phyloP scores from a whole-genome alignment of 2,113 vertebrate genomes.

The Podocnemis expansa region DNA sequence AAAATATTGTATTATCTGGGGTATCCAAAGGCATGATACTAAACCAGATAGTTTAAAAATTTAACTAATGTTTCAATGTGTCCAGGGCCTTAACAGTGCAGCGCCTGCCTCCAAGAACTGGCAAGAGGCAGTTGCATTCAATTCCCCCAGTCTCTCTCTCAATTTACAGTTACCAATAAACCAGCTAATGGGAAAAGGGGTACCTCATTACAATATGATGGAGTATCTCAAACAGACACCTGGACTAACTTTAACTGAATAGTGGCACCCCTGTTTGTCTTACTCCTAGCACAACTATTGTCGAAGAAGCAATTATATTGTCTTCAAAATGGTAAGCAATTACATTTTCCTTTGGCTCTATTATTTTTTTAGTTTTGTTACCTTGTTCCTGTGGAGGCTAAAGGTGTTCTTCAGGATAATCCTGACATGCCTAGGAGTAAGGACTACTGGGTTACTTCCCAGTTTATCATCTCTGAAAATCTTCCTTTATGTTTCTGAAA shows the following conservation, averaged over 20 bases:
- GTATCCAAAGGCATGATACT: conserved; percentile 35
- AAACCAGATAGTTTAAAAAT: conserved; percentile 48
- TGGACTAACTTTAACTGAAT: not conserved
- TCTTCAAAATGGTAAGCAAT: not conserved
- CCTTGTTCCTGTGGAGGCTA: not conserved
- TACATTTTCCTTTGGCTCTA: not conserved
- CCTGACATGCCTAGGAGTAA: not conserved
- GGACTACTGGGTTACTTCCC: not conserved
- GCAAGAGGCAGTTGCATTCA: accelerated
- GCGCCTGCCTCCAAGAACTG: not conserved
- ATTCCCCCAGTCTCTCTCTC: not conserved
- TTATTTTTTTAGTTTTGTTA: not conserved
- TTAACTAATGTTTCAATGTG: conserved; percentile 21
- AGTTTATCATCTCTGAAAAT: conserved; percentile 2
- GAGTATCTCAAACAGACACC: not conserved
- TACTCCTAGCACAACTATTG: not conserved
- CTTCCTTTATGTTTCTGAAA: not conserved
- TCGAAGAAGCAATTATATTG: not conserved
- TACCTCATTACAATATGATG: not conserved
- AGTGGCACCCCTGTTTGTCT: accelerated
- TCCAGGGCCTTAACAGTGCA: not conserved
- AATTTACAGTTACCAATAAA: not conserved
- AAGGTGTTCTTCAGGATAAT: not conserved
- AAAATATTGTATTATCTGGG: conserved; percentile 5
- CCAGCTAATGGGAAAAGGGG: not conserved